Evolutionary conservation across 2,888 invertebrate genomes (phyloP).

Genomic region (Siphonodentalium dalli): DNA sequence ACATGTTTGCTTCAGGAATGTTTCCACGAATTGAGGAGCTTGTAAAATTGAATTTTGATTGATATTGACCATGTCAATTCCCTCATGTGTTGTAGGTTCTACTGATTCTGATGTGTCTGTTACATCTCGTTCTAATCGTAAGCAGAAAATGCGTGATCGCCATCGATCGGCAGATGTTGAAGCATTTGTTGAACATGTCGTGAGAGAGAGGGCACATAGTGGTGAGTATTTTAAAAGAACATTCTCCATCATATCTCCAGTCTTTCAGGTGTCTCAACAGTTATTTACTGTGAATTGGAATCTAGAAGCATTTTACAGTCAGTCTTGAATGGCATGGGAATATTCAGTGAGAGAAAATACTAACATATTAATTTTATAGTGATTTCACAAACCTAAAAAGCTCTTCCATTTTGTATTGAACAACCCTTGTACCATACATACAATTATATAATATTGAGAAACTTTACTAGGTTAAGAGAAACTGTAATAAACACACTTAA

Average conservation of each 20-base stretch:
- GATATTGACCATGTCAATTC: no score
- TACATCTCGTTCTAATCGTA: conserved; percentile 18
- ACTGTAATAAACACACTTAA: no score
- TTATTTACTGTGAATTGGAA: conserved; percentile 7
- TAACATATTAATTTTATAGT: not conserved
- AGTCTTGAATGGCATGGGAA: not conserved
- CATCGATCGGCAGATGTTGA: conserved; percentile 34
- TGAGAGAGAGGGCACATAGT: no score
- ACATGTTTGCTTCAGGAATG: no score
- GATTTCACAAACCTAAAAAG: not conserved
- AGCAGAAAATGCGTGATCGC: conserved; percentile 14
- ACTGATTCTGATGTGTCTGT: conserved; percentile 52
- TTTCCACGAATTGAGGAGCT: no score
- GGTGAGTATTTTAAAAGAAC: no score
- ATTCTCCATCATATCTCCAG: no score
- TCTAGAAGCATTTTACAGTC: not conserved
- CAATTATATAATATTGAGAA: no score
- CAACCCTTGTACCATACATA: not conserved
- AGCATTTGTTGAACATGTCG: no score
- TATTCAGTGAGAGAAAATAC: not conserved
- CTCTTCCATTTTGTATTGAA: not conserved
- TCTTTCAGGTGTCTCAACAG: conserved; percentile 34
- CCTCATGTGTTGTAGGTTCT: conserved; percentile 42
- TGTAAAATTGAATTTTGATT: no score
- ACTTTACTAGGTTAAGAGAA: no score